These are phyloP conservation scores for Drosophila putrida DNA, from an alignment of 2,888 invertebrate genomes.

Conservation along the genomic window DNA sequence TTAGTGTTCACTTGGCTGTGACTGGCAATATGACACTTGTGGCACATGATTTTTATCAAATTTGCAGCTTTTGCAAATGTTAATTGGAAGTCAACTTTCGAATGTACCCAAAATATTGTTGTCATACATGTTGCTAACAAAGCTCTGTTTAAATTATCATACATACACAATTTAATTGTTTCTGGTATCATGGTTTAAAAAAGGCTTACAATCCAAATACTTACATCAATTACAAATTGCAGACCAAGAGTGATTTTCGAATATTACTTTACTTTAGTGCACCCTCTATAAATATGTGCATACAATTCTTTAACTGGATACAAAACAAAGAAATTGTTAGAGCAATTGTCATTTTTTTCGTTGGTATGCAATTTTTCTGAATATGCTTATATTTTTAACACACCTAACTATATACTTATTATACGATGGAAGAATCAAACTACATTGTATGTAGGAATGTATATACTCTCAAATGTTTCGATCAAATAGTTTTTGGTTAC, in stretches of 20 bases:
- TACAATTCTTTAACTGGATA: no score
- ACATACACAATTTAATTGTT: neutral
- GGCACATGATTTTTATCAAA: constrained; percentile 60
- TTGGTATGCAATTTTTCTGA: no score
- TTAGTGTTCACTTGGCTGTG: constrained; percentile 35
- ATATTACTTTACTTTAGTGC: no score
- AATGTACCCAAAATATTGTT: constrained; percentile 37
- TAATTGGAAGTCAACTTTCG: constrained; percentile 66
- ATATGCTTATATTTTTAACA: neutral
- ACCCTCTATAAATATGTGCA: no score
- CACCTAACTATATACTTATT: neutral
- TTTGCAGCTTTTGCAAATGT: constrained; percentile 55
- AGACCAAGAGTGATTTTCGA: neutral
- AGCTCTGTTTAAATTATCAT: constrained; percentile 1
- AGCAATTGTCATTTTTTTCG: no score
- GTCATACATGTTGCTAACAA: constrained; percentile 1
- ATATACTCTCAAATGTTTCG: constrained; percentile 30
- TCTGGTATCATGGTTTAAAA: neutral
- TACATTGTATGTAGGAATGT: constrained; percentile 1
- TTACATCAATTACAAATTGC: neutral
- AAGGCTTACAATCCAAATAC: neutral
- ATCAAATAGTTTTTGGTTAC: constrained; percentile 59
- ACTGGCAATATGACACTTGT: constrained; percentile 63
- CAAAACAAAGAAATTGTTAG: no score
- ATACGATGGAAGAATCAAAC: neutral